Evolutionary conservation across 2,797 vertebrate species (phyloP).

Genomic region (Rhincodon typus): DNA sequence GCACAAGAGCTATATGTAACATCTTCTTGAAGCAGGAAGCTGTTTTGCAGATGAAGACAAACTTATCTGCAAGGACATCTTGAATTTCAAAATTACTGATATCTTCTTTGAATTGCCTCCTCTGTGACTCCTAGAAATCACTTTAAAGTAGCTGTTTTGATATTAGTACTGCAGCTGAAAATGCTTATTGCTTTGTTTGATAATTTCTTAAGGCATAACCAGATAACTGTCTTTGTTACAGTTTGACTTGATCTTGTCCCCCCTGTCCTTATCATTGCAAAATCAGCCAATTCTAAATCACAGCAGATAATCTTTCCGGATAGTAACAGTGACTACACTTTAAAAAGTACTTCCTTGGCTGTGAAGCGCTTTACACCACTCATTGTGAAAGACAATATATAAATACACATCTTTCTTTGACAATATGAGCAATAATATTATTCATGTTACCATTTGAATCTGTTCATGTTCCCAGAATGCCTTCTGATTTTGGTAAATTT

Average conservation of each 20-base stretch:
- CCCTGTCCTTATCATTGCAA: background rate
- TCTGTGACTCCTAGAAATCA: background rate
- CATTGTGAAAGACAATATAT: background rate
- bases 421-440: background rate
- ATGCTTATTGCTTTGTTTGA: background rate
- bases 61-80: background rate
- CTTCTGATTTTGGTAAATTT: background rate
- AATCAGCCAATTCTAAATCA: background rate
- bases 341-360: background rate
- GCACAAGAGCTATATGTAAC: too few relatives aligned
- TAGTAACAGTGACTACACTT: background rate
- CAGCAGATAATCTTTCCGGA: background rate
- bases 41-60: background rate
- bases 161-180: background rate
- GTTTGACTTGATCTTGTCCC: background rate
- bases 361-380: background rate
- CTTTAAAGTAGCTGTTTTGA: background rate
- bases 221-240: background rate
- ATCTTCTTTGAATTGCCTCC: background rate
- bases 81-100: background rate
- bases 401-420: background rate
- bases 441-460: background rate
- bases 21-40: background rate
- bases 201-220: background rate
- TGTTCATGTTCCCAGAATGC: background rate